A percentile compares a stretch with the other conserved stretches of the same genome.
These are phyloP conservation scores for Zoanthus sansibaricus DNA, from an alignment of 92 coral and sea anemone species.

Conservation along the genomic window DNA sequence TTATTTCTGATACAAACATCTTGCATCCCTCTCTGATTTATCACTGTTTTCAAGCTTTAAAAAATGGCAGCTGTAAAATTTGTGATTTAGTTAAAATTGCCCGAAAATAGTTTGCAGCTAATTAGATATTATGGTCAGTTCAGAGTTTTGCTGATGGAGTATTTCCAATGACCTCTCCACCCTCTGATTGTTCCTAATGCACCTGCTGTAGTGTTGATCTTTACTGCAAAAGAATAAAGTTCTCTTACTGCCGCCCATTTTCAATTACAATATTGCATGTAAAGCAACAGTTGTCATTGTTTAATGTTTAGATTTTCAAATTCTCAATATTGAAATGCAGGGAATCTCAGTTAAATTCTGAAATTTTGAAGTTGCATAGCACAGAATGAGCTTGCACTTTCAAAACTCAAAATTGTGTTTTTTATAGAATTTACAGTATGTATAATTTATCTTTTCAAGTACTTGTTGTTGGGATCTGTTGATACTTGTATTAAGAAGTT, in stretches of 20 bases:
- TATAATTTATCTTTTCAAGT: too few species aligned
- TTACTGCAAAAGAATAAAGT: slow-evolving; percentile 14
- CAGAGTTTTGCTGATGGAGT: not conserved
- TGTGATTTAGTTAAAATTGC: too few species aligned
- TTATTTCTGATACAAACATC: not conserved
- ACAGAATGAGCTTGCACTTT: too few species aligned
- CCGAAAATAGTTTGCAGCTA: not conserved
- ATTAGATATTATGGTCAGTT: not conserved
- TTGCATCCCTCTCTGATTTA: not conserved
- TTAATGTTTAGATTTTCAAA: too few species aligned
- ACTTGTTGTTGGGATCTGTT: too few species aligned
- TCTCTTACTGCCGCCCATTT: not conserved
- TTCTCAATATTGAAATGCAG: too few species aligned
- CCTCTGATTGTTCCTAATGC: not conserved
- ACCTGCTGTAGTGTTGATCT: slow-evolving; percentile 36
- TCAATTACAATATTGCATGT: not conserved
- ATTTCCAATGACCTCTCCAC: not conserved
- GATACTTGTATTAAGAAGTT: too few species aligned
- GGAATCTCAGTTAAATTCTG: too few species aligned
- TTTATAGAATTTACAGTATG: too few species aligned
- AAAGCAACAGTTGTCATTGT: not conserved
- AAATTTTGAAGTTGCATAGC: too few species aligned
- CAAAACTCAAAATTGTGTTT: too few species aligned
- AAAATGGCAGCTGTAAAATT: not conserved
- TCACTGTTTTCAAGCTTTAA: not conserved